Percentiles rank a stretch among this genome's conserved stretches.
Conservation (phyloP, 2,888 invertebrate genomes). For the Neoaliturus tenellus region DNA sequence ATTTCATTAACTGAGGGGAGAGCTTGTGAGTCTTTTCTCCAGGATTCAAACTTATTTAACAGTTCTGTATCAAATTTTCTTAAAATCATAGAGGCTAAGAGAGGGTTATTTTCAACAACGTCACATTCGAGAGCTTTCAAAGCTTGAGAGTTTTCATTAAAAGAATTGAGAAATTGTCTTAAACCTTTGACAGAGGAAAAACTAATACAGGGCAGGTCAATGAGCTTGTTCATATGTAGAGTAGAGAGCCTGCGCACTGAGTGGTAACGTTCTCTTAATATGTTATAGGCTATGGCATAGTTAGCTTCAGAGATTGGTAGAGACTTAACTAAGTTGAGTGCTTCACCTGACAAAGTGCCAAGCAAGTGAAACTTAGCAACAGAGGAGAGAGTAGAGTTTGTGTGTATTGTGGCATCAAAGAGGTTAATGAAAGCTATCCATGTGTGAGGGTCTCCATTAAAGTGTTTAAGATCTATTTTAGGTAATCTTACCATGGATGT, state of each 20-base stretch:
- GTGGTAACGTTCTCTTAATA: background rate
- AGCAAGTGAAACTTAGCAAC: background rate
- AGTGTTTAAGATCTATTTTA: too few relatives aligned
- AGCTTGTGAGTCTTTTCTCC: background rate
- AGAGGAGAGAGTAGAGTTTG: background rate
- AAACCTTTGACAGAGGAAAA: background rate
- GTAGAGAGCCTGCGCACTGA: background rate
- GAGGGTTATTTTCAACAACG: background rate
- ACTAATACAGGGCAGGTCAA: background rate
- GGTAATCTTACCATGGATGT: background rate
- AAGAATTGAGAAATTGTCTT: background rate
- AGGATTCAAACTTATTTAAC: background rate
- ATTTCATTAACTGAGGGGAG: background rate
- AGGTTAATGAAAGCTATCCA: background rate
- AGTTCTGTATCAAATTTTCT: background rate
- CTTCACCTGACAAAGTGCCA: background rate
- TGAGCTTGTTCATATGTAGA: background rate
- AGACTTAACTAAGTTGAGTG: background rate
- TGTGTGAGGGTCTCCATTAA: background rate
- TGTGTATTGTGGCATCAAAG: background rate
- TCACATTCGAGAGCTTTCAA: background rate
- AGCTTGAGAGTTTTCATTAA: background rate
- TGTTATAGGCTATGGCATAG: background rate
- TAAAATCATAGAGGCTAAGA: background rate
- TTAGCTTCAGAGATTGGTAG: background rate